Conservation (phyloP, 2,888 invertebrate species). For the Ditula angustiorana region DNA sequence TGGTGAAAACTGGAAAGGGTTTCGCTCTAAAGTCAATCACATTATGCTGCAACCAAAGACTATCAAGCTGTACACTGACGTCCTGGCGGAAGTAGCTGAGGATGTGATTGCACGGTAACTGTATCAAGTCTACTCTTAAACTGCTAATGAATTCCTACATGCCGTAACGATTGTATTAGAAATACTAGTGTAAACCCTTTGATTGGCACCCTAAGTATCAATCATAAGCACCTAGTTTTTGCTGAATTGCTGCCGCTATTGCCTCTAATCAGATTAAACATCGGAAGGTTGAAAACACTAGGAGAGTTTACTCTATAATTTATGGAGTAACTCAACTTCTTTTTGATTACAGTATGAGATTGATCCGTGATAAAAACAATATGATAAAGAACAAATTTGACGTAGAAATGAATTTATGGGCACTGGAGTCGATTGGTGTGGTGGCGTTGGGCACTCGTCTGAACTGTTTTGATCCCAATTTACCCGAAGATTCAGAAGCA, state of each 20-base stretch:
- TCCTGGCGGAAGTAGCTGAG: slow-evolving; percentile 86
- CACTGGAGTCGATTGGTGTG: slow-evolving; percentile 83
- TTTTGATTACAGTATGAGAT: slow-evolving; percentile 75
- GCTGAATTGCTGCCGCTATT: no score
- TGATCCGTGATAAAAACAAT: slow-evolving; percentile 76
- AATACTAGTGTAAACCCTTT: no score
- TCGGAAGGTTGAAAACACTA: no score
- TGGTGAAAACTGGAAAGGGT: slow-evolving; percentile 89
- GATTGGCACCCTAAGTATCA: no score
- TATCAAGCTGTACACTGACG: slow-evolving; percentile 86
- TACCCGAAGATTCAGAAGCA: slow-evolving; percentile 65
- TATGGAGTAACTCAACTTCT: neutral
- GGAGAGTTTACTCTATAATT: no score
- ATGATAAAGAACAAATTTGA: slow-evolving; percentile 84
- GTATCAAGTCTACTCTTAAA: no score
- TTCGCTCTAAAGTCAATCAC: slow-evolving; percentile 89
- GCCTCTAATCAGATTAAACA: no score
- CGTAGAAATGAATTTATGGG: slow-evolving; percentile 86
- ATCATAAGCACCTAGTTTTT: no score
- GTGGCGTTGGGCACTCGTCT: slow-evolving; percentile 71
- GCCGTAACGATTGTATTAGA: no score
- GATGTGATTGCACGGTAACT: slow-evolving; percentile 84
- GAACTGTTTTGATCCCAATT: slow-evolving; percentile 64
- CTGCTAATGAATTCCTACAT: no score
- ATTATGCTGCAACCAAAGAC: slow-evolving; percentile 88